phyloP scores from a whole-genome alignment of 2,888 invertebrate genomes.

The Eristalis tenax region DNA sequence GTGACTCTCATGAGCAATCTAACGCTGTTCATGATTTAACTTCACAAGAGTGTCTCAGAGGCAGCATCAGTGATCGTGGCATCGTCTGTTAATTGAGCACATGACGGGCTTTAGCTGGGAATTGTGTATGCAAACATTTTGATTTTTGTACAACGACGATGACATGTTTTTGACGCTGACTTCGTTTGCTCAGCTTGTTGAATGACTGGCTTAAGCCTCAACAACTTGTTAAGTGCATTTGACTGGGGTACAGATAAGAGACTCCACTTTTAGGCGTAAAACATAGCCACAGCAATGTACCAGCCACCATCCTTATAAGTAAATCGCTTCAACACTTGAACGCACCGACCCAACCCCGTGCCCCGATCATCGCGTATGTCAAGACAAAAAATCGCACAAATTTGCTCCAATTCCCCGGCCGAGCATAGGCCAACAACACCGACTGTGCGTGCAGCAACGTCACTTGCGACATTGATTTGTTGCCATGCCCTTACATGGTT shows the following conservation, averaged over 20 bases:
- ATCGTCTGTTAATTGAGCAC: neutral
- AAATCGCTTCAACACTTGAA: neutral
- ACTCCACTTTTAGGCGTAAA: neutral
- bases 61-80: neutral
- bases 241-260: too few species aligned
- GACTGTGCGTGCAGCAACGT: neutral
- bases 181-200: too few species aligned
- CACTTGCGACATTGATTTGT: constrained; percentile 9
- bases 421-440: neutral
- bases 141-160: neutral
- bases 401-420: neutral
- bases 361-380: neutral
- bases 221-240: too few species aligned
- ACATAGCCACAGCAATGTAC: neutral
- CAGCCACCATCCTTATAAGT: neutral
- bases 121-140: neutral
- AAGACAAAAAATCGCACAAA: neutral
- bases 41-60: neutral
- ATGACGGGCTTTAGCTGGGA: neutral
- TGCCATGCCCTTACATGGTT: constrained; percentile 2
- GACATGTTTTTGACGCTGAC: too few species aligned
- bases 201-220: too few species aligned
- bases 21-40: neutral
- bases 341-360: neutral
- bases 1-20: neutral